phyloP scores from a whole-genome alignment of 2,113 vertebrate species.

The Albula glossodonta region DNA sequence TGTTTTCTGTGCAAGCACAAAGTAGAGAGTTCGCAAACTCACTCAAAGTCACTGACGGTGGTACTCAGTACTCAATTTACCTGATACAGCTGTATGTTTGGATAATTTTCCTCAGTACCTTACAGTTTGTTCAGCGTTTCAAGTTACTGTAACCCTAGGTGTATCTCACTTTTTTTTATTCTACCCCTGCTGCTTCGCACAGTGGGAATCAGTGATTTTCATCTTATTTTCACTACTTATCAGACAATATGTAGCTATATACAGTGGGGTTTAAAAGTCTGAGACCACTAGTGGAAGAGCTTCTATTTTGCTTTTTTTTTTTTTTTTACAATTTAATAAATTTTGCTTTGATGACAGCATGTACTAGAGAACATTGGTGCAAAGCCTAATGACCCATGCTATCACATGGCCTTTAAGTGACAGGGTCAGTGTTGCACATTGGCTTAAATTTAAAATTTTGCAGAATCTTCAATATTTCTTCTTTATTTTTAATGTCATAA shows the following conservation, averaged over 20 bases:
- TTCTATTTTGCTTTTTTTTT: background rate
- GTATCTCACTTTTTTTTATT: conserved; percentile 17
- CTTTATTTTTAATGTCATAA: no score
- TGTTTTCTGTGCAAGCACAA: background rate
- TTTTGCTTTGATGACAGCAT: background rate
- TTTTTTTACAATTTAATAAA: background rate
- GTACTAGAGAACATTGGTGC: no score
- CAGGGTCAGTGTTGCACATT: no score
- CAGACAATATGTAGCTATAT: no score
- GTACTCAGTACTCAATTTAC: conserved; percentile 2
- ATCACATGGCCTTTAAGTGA: no score
- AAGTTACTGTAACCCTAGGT: background rate
- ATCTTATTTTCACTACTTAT: no score
- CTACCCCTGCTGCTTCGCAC: background rate
- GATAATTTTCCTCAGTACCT: conserved; percentile 57
- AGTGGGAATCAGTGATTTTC: background rate
- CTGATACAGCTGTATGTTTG: conserved; percentile 11
- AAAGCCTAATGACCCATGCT: no score
- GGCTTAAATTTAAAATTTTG: no score
- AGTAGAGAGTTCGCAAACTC: background rate
- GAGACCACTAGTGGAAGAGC: no score
- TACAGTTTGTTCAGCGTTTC: conserved; percentile 51
- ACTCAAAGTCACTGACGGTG: background rate
- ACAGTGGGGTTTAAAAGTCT: no score
- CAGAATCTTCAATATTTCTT: no score